phyloP scores from a whole-genome alignment of 2,888 invertebrate species.

The Watsonalla binaria region DNA sequence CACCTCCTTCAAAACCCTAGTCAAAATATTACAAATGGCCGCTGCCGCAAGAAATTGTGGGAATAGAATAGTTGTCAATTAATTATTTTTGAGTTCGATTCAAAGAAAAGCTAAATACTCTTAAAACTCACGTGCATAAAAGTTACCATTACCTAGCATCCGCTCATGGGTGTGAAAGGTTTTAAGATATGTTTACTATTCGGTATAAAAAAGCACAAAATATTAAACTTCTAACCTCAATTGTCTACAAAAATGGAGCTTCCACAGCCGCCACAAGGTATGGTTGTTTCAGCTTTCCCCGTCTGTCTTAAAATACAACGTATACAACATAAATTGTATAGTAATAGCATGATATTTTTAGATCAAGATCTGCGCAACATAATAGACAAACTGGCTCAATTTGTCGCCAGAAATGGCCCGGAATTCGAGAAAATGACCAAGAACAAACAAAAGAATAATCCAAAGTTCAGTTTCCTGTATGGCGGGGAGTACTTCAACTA shows the following conservation, averaged over 20 bases:
- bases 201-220: background rate
- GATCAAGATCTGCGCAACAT: slow-evolving; percentile 97
- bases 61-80: slow-evolving; percentile 9
- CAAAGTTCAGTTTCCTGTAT: slow-evolving; percentile 97
- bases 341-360: slow-evolving; percentile 46
- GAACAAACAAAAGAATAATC: slow-evolving; percentile 98
- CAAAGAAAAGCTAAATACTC: background rate
- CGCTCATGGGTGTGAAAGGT: background rate
- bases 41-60: background rate
- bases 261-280: slow-evolving; percentile 82
- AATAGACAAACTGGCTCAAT: slow-evolving; percentile 98
- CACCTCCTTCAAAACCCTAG: background rate
- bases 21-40: background rate
- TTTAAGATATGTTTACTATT: background rate
- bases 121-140: background rate
- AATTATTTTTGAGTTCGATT: slow-evolving; percentile 14
- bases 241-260: slow-evolving; percentile 63
- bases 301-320: background rate
- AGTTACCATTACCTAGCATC: background rate
- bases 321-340: background rate
- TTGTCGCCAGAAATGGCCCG: slow-evolving; percentile 99
- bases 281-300: background rate
- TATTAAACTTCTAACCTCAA: slow-evolving; percentile 47
- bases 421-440: slow-evolving; percentile 99
- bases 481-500: slow-evolving; percentile 97